Conservation (phyloP, 2,113 vertebrate species). For the Dicrurus megarhynchus region DNA sequence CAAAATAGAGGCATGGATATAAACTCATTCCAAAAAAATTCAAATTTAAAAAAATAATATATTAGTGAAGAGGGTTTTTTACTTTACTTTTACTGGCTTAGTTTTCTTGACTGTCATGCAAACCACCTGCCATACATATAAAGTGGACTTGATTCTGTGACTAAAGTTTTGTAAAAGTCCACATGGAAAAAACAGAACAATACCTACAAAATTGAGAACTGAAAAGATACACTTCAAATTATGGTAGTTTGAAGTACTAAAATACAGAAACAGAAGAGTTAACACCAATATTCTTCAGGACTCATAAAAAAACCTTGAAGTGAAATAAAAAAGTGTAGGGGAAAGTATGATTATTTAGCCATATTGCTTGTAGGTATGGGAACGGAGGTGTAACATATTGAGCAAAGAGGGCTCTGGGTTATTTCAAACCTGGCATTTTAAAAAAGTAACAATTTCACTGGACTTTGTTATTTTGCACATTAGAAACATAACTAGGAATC, state of each 20-base stretch:
- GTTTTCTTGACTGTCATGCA: background rate
- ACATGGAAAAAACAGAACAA: background rate
- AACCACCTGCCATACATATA: rapidly evolving
- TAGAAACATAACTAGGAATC: background rate
- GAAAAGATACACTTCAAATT: background rate
- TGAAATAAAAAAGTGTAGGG: background rate
- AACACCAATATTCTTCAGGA: background rate
- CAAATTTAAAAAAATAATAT: background rate
- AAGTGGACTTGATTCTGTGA: background rate
- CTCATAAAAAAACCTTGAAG: rapidly evolving
- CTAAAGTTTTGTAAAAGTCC: background rate
- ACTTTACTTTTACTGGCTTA: background rate
- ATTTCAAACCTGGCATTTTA: background rate
- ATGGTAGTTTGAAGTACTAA: background rate
- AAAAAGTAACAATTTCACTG: background rate
- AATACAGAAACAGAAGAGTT: background rate
- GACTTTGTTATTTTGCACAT: background rate
- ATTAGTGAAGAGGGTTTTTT: background rate
- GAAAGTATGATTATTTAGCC: background rate
- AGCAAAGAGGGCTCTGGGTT: background rate
- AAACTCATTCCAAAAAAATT: background rate
- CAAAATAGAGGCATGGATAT: background rate
- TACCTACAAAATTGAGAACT: background rate
- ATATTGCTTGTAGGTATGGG: background rate
- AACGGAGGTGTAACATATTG: background rate